Percentiles rank a stretch among this genome's conserved stretches.
phyloP scores from a whole-genome alignment of 2,113 vertebrate genomes.

The Sturnus vulgaris region DNA sequence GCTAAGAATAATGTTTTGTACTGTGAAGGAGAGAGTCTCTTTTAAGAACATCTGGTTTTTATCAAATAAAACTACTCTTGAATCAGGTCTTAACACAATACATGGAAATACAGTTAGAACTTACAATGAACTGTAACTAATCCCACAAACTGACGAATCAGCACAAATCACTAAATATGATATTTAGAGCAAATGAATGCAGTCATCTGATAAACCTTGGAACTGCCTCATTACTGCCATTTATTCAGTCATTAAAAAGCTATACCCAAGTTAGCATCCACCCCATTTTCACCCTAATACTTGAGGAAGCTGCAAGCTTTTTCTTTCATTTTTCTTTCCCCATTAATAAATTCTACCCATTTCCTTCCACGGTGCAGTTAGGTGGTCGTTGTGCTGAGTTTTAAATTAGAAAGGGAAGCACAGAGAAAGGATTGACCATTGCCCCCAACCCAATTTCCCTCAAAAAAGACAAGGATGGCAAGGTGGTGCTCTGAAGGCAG shows the following conservation, averaged over 20 bases:
- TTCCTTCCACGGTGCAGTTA: neutral
- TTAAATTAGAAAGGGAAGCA: neutral
- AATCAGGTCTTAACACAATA: slow-evolving; percentile 68
- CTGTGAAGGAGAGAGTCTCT: slow-evolving; percentile 55
- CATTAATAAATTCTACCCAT: neutral
- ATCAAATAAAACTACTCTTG: slow-evolving; percentile 67
- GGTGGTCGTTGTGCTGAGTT: neutral
- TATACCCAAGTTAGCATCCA: neutral
- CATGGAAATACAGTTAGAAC: slow-evolving; percentile 69
- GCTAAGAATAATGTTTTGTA: slow-evolving; percentile 69
- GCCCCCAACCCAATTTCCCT: neutral
- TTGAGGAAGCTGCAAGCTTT: neutral
- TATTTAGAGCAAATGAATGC: slow-evolving; percentile 56
- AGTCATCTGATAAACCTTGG: slow-evolving; percentile 50
- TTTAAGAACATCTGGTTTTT: slow-evolving; percentile 72
- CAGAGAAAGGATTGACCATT: neutral
- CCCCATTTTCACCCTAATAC: neutral
- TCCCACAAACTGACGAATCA: slow-evolving; percentile 70
- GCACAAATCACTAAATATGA: slow-evolving; percentile 66
- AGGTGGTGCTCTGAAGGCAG: neutral
- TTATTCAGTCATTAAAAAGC: neutral
- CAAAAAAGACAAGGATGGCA: neutral
- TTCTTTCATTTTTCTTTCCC: neutral
- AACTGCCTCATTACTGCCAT: neutral
- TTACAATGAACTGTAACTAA: slow-evolving; percentile 70